Evolutionary conservation across 2,797 vertebrate species (phyloP).

Genomic region (Diceros bicornis): DNA sequence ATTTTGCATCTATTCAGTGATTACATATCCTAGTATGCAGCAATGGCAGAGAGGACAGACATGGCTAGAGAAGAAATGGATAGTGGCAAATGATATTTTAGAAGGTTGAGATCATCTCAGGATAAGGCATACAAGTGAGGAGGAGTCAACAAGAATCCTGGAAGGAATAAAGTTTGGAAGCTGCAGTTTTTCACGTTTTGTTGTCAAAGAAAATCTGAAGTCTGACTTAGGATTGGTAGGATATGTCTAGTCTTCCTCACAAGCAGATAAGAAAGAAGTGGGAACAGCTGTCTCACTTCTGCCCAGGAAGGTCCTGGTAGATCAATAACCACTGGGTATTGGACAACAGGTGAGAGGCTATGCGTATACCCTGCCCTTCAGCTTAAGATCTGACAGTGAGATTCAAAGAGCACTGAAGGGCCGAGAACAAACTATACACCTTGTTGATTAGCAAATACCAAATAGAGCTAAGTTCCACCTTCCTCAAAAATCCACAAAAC

Average conservation of each 20-base stretch:
- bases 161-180: not conserved
- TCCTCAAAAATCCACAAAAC: constrained; percentile 2
- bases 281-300: not conserved
- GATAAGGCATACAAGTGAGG: not conserved
- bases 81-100: not conserved
- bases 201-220: not conserved
- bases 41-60: not conserved
- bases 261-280: not conserved
- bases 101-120: not conserved
- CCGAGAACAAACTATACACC: not conserved
- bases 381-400: not conserved
- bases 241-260: not conserved
- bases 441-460: not conserved
- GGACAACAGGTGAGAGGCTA: not conserved
- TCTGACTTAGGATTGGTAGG: not conserved
- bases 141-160: not conserved
- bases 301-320: not conserved
- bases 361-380: not conserved
- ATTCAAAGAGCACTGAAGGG: not conserved
- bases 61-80: not conserved
- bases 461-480: not conserved
- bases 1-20: not conserved
- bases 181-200: not conserved
- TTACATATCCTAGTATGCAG: not conserved
- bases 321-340: not conserved